Conservation (phyloP, 2,113 vertebrate genomes). For the Antigone vipio region DNA sequence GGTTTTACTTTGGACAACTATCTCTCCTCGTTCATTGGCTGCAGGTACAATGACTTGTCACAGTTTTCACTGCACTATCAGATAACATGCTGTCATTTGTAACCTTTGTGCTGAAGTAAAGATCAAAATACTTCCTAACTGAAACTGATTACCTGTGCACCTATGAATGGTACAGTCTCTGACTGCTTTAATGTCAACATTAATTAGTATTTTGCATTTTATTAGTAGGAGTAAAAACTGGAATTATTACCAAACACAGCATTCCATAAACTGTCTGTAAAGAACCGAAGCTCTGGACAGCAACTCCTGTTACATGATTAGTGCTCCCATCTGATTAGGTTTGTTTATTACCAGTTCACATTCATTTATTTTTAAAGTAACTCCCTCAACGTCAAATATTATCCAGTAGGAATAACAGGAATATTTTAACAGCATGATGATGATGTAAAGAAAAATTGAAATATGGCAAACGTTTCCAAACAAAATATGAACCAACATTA, state of each 20-base stretch:
- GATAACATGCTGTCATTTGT: background rate
- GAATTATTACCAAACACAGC: background rate
- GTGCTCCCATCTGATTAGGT: background rate
- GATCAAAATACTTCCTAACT: background rate
- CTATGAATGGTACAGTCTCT: background rate
- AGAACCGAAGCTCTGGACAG: background rate
- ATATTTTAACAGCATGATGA: background rate
- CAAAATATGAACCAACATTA: background rate
- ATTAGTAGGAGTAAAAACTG: background rate
- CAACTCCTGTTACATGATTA: background rate
- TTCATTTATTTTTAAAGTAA: background rate
- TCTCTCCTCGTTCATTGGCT: background rate
- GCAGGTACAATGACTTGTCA: background rate
- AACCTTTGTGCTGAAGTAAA: background rate
- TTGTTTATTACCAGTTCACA: background rate
- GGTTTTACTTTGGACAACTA: background rate
- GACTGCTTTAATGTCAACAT: background rate
- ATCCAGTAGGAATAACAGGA: background rate
- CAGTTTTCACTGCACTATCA: background rate
- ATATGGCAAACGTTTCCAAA: background rate
- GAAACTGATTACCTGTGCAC: background rate
- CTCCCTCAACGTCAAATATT: background rate
- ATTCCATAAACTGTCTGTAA: background rate
- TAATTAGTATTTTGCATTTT: background rate
- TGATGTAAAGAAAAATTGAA: background rate